These are phyloP conservation scores for Muschampia plurimacula DNA, from an alignment of 2,888 invertebrate genomes.

Conservation along the genomic window DNA sequence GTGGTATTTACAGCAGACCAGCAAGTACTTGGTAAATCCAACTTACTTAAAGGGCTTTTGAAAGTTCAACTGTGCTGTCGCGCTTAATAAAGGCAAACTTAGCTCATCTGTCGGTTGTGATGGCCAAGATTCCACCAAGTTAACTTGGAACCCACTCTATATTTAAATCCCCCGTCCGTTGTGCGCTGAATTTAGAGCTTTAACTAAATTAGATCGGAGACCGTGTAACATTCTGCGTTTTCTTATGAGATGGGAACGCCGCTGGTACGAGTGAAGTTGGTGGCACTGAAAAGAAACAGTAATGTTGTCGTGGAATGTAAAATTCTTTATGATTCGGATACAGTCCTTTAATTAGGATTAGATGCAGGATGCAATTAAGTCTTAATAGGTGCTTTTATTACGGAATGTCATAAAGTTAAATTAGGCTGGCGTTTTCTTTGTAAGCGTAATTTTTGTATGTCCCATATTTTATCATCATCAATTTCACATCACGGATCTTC, in stretches of 20 bases:
- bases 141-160: conserved; percentile 35
- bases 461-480: no score
- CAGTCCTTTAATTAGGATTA: no score
- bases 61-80: background rate
- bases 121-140: conserved; percentile 25
- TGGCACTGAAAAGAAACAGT: background rate
- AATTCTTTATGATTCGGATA: no score
- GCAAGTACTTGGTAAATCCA: background rate
- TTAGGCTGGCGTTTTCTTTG: no score
- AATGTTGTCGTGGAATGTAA: no score
- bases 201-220: conserved; percentile 63
- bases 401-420: no score
- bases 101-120: conserved; percentile 26
- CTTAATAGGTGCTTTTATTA: no score
- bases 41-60: background rate
- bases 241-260: conserved; percentile 56
- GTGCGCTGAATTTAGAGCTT: conserved; percentile 57
- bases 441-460: no score
- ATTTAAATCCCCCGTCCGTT: conserved; percentile 50
- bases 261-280: background rate
- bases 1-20: background rate
- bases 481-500: no score
- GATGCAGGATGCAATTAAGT: no score
- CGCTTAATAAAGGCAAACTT: conserved; percentile 31
- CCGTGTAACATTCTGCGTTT: conserved; percentile 55